phyloP scores from a whole-genome alignment of 2,113 vertebrate genomes.

The Paramisgurnus dabryanus region DNA sequence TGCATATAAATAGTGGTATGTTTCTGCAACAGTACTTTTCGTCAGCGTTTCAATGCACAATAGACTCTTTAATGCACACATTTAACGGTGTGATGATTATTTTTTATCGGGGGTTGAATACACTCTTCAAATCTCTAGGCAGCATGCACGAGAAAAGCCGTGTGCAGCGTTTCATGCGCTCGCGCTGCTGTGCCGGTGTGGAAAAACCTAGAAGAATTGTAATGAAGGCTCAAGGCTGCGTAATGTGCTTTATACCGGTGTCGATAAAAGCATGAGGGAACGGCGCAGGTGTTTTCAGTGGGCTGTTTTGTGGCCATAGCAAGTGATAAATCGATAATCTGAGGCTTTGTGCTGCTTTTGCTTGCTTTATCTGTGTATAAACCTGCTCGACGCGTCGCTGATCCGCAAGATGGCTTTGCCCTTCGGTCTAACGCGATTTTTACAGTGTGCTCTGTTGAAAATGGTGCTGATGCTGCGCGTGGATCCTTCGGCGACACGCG shows the following conservation, averaged over 20 bases:
- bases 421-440: conserved; percentile 25
- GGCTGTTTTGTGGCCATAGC: background rate
- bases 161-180: background rate
- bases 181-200: conserved; percentile 11
- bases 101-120: background rate
- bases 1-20: background rate
- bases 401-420: background rate
- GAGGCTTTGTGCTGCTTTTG: background rate
- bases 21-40: background rate
- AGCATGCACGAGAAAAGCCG: background rate
- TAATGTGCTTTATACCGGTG: conserved; percentile 10
- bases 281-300: background rate
- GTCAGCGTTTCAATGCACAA: too few species aligned
- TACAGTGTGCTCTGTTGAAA: conserved; percentile 13
- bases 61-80: background rate
- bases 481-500: background rate
- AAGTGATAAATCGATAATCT: background rate
- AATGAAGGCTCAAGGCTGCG: background rate
- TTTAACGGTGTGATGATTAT: background rate
- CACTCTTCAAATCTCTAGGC: background rate
- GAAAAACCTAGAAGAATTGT: conserved; percentile 21
- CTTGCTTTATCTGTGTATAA: background rate
- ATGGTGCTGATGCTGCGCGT: conserved; percentile 56
- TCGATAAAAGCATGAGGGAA: background rate
- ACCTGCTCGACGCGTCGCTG: background rate